Conservation (phyloP, 2,888 invertebrate genomes). For the Yponomeuta plumbellus region DNA sequence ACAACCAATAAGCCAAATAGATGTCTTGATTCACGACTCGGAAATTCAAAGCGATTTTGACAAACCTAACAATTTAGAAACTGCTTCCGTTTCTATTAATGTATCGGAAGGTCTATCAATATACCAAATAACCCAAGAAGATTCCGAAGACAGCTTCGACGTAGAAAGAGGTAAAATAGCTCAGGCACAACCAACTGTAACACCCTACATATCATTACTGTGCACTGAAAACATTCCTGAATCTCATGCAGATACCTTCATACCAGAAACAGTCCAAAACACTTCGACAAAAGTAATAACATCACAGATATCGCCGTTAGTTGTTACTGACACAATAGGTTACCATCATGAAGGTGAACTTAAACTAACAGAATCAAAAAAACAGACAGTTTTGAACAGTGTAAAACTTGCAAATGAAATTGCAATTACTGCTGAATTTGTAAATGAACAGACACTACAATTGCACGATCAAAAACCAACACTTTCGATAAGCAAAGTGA, state of each 20-base stretch:
- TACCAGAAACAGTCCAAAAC: slow-evolving; percentile 34
- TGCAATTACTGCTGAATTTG: slow-evolving; percentile 47
- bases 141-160: slow-evolving; percentile 38
- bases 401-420: slow-evolving; percentile 50
- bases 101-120: slow-evolving; percentile 49
- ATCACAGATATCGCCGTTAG: slow-evolving; percentile 47
- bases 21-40: slow-evolving; percentile 46
- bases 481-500: slow-evolving; percentile 40
- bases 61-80: slow-evolving; percentile 31
- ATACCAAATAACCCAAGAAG: slow-evolving; percentile 55
- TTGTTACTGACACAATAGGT: slow-evolving; percentile 53
- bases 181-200: slow-evolving; percentile 44
- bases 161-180: slow-evolving; percentile 37
- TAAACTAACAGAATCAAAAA: slow-evolving; percentile 37
- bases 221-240: slow-evolving; percentile 55
- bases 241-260: slow-evolving; percentile 42
- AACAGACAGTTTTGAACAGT: slow-evolving; percentile 44
- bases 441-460: slow-evolving; percentile 49
- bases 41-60: slow-evolving; percentile 39
- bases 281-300: slow-evolving; percentile 46
- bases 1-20: slow-evolving; percentile 42
- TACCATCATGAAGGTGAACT: slow-evolving; percentile 59
- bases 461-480: slow-evolving; percentile 34
- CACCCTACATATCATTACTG: slow-evolving; percentile 53
- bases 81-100: slow-evolving; percentile 39